These are phyloP conservation scores for Myotis myotis DNA, from an alignment of 2,797 vertebrate species.

Conservation along the genomic window DNA sequence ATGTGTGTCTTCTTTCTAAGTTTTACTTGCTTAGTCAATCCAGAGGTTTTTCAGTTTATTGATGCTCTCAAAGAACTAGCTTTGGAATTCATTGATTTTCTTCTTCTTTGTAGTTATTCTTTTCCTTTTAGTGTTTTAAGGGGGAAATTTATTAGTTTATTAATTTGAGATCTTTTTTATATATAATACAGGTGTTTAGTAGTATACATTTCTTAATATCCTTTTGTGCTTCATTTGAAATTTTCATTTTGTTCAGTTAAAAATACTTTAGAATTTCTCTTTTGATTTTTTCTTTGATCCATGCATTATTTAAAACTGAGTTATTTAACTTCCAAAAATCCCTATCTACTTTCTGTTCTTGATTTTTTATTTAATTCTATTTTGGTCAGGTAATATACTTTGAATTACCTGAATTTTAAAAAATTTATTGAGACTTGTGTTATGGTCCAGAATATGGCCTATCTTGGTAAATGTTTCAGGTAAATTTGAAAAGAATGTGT, in stretches of 20 bases:
- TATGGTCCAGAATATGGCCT: background rate
- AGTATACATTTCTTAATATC: background rate
- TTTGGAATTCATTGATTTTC: background rate
- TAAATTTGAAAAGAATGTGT: background rate
- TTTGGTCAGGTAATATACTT: background rate
- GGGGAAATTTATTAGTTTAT: background rate
- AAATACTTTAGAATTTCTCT: background rate
- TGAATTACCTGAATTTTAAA: background rate
- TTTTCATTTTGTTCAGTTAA: background rate
- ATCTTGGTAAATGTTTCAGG: background rate
- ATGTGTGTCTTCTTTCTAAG: constrained; percentile 9
- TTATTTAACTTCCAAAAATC: background rate
- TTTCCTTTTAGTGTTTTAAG: background rate
- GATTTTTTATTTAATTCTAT: background rate
- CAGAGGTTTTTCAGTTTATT: background rate
- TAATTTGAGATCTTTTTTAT: background rate
- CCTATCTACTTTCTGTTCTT: background rate
- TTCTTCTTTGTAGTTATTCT: background rate
- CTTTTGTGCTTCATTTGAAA: background rate
- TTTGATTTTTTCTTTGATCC: background rate
- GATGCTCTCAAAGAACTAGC: background rate
- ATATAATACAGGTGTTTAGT: background rate
- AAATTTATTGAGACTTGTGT: background rate
- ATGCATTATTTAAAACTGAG: background rate
- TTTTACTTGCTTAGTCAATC: background rate